Evolutionary conservation across 2,888 invertebrate genomes (phyloP).

Genomic region (Nymphalis polychloros): DNA sequence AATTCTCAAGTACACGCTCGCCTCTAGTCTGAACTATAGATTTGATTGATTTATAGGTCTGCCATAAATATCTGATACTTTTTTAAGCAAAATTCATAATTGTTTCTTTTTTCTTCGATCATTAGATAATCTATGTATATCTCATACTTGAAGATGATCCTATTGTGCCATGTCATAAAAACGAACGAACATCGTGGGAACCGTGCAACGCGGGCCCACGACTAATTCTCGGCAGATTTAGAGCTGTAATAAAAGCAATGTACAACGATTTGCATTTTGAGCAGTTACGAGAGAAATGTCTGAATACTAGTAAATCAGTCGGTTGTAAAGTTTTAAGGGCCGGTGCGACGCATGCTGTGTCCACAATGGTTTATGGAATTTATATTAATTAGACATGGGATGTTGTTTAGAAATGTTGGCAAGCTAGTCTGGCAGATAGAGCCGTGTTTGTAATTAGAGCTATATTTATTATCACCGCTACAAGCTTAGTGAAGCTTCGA

Average conservation of each 20-base stretch:
- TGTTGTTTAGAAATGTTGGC: slow-evolving; percentile 6
- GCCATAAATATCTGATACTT: no score
- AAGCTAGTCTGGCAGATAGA: neutral
- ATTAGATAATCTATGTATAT: slow-evolving; percentile 15
- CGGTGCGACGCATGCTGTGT: neutral
- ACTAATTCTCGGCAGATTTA: slow-evolving; percentile 35
- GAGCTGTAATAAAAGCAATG: slow-evolving; percentile 45
- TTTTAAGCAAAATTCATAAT: no score
- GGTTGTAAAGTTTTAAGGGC: slow-evolving; percentile 30
- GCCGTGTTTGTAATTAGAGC: neutral
- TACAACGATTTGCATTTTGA: slow-evolving; percentile 55
- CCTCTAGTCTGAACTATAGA: no score
- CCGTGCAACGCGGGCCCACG: slow-evolving; percentile 22
- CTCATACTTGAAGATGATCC: slow-evolving; percentile 19
- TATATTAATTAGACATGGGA: slow-evolving; percentile 13
- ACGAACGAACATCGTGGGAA: slow-evolving; percentile 31
- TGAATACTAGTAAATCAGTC: slow-evolving; percentile 28
- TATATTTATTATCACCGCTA: neutral
- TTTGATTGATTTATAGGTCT: no score
- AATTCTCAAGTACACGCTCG: no score
- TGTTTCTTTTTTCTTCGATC: no score
- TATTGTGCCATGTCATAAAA: slow-evolving; percentile 24
- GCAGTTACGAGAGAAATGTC: slow-evolving; percentile 46
- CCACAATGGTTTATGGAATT: slow-evolving; percentile 14
- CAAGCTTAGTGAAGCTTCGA: neutral